Evolutionary conservation across 2,888 invertebrate genomes (phyloP).

Genomic region (Bombyx huttoni): DNA sequence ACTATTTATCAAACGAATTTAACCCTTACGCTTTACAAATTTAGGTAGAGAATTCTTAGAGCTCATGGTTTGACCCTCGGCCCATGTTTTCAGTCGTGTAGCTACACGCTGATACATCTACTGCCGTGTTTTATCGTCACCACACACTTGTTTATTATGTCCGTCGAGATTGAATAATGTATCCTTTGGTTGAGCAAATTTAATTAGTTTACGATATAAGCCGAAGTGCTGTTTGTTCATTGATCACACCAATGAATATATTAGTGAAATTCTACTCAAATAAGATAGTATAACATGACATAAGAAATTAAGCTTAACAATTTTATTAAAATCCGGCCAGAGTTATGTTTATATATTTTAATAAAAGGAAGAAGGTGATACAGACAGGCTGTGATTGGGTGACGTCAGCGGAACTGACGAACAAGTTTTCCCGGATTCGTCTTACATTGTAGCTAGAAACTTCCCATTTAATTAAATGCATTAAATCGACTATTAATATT

Average conservation of each 20-base stretch:
- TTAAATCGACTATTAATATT: no score
- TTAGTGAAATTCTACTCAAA: not conserved
- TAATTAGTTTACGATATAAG: conserved; percentile 13
- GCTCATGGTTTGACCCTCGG: conserved; percentile 15
- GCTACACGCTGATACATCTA: conserved; percentile 16
- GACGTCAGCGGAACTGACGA: no score
- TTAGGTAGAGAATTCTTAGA: not conserved
- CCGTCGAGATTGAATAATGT: conserved; percentile 31
- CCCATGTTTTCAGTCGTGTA: conserved; percentile 8
- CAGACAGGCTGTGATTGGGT: no score
- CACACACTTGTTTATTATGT: conserved; percentile 31
- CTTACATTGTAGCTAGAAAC: no score
- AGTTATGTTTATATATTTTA: no score
- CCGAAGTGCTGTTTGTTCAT: not conserved
- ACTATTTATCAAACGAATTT: not conserved
- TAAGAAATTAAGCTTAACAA: no score
- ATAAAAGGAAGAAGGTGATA: no score
- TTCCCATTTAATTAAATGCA: no score
- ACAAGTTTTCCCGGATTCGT: no score
- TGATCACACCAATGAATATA: not conserved
- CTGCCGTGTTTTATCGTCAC: conserved; percentile 26
- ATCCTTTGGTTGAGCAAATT: conserved; percentile 15
- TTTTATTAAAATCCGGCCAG: no score
- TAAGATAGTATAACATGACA: no score
- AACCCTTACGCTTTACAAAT: not conserved